These are phyloP conservation scores for Alviniconcha strummeri DNA, from an alignment of 2,888 invertebrate genomes.

Conservation along the genomic window DNA sequence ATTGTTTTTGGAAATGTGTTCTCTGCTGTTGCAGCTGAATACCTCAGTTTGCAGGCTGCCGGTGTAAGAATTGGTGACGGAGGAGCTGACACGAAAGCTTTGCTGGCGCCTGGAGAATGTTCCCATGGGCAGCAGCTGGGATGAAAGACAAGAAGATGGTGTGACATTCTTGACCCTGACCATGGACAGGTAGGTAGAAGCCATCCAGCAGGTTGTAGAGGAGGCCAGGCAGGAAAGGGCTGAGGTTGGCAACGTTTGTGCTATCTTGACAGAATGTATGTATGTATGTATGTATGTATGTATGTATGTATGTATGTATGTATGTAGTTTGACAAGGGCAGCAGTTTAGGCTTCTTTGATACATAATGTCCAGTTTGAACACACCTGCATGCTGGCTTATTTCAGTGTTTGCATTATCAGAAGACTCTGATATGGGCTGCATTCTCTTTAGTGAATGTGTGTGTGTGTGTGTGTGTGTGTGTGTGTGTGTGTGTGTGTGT, in stretches of 20 bases:
- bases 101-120: conserved; percentile 72
- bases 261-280: too few species aligned
- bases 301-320: too few species aligned
- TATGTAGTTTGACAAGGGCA: too few species aligned
- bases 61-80: conserved; percentile 77
- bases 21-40: conserved; percentile 73
- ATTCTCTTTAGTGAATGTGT: too few species aligned
- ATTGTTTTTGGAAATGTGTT: neutral
- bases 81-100: conserved; percentile 74
- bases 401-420: too few species aligned
- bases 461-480: too few species aligned
- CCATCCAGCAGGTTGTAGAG: conserved; percentile 63
- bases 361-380: too few species aligned
- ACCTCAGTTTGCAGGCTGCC: conserved; percentile 76
- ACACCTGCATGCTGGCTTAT: too few species aligned
- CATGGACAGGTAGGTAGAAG: conserved; percentile 34
- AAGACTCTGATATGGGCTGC: too few species aligned
- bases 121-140: conserved; percentile 73
- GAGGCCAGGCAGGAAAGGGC: conserved; percentile 69
- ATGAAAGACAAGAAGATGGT: conserved; percentile 68
- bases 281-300: too few species aligned
- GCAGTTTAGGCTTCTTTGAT: too few species aligned
- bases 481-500: too few species aligned
- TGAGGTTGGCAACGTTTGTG: conserved; percentile 56
- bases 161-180: conserved; percentile 54